Evolutionary conservation across 2,888 invertebrate species (phyloP), one percentile per base, ranked within the genome.

Genomic region (Eudasyphora cyanicolor): DNA sequence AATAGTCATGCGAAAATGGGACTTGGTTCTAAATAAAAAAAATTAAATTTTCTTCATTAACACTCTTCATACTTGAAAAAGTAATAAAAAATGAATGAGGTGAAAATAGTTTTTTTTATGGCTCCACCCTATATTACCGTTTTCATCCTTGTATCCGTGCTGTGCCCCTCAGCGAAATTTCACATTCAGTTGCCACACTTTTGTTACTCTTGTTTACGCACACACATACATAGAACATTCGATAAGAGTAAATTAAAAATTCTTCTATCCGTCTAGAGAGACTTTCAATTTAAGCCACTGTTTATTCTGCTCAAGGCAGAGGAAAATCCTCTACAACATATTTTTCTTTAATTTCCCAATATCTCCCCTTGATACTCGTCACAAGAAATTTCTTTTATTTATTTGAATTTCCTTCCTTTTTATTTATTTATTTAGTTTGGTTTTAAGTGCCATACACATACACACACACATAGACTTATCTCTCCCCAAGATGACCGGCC

Each of bases 371-470:
- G 4, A 19, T 62, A 2, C 5, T 62, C 24, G 32, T 62, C 12
- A n/a, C n/a, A 62, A 32, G n/a, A 32, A n/a, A 6, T 35, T 32
- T 62, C 17, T 64, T 38, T 64, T 64, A 64, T 64, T 64, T 64
- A 64, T 64, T 64, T 64, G 19, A 64, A 38, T 64, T 64, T 64
- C 64, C 19, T 64, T 64, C 57, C 27, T 24, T 64, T 62, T n/a
- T 35, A 38, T 35, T 64, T 64, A 38, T 35, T 64, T 64, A 35
- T 64, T 19, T 64, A 35, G 21, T 64, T 38, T 38, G 19, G 7
- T 60, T 60, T 27, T 29, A 60, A n/a, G 27, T 29, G 29, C 35
- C 38, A 38, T 10, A 64, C 64, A 29, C 60, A 24, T 14, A 57
- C 32, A 32, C 29, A 29, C 29, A 64, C 64, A 38, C 64, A 10